Evolutionary conservation across 2,888 invertebrate genomes (phyloP).

Genomic region (Emmelina monodactyla): DNA sequence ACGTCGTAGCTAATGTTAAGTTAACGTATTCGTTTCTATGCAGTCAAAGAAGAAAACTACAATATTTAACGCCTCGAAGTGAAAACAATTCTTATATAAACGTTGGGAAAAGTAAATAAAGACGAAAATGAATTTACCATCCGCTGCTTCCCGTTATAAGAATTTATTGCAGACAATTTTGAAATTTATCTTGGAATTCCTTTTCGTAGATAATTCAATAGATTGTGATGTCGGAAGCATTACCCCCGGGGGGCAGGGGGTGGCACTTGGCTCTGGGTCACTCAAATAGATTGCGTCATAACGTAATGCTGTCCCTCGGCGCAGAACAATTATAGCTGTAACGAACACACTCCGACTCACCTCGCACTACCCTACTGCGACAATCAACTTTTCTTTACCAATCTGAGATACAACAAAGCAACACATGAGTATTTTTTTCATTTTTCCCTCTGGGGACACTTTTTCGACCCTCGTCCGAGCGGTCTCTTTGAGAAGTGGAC

Average conservation of each 20-base stretch:
- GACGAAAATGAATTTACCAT: too few species aligned
- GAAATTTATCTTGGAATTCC: too few species aligned
- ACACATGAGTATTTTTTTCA: constrained; percentile 62
- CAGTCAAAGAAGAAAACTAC: too few species aligned
- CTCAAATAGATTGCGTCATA: constrained; percentile 59
- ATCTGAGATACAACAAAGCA: constrained; percentile 42
- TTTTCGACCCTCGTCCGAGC: constrained; percentile 67
- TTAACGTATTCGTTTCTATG: too few species aligned
- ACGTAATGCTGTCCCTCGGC: constrained; percentile 40
- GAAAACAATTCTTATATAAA: too few species aligned
- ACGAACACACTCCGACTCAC: constrained; percentile 52
- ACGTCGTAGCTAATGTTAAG: too few species aligned
- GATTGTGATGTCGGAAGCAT: constrained; percentile 23
- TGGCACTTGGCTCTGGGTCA: constrained; percentile 44
- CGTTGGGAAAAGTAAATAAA: too few species aligned
- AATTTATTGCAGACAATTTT: too few species aligned
- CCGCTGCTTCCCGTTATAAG: too few species aligned
- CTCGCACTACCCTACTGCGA: too few species aligned
- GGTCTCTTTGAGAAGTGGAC: constrained; percentile 67
- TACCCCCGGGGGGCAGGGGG: constrained; percentile 19
- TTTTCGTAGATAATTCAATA: constrained; percentile 31
- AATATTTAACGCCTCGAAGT: too few species aligned
- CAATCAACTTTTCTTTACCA: constrained; percentile 44
- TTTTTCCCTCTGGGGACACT: constrained; percentile 65
- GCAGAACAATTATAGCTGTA: constrained; percentile 54